Base-by-base conservation (phyloP, 2,888 invertebrate genomes). In the Digitonthophagus gazella region DNA sequence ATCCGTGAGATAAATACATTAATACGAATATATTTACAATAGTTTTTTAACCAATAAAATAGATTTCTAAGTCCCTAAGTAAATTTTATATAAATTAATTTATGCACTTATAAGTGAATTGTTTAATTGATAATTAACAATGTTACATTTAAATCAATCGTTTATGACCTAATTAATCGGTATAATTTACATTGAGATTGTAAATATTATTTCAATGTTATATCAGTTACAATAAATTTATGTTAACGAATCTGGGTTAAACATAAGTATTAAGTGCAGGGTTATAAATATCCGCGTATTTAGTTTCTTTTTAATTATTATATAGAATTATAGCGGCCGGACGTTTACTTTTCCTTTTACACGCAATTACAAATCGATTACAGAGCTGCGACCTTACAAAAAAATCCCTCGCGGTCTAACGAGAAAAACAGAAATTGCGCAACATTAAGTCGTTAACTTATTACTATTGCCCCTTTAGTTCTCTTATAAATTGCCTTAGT, bases 391-490 rank as follows among this genome's bases (percentile, higher is more conserved):
- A 44, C 28, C 2, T 44, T 44, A 44, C 11, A 44, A 44, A 44
- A 44, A 44, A 44, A 44, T 11, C 28, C 6, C 28, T 44, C 28
- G 1, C 28, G 28, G 28, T 44, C 11, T 1, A 44, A 44, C 28
- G 1, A 44, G 28, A 44, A 44, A 44, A 5, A 44, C 6, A 44
- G n/a, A 61, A 61, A 61, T 61, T 61, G 20, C 20, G 61, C 8
- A 61, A 61, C 18, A 61, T 61, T n/a, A 61, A 61, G 61, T 61
- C 61, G 61, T 61, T 61, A 61, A 61, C 61, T 61, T 61, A 61
- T 61, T 61, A 61, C 20, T 61, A 61, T 61, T 61, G 61, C 1
- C 20, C 61, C 18, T 18, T 20, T 61, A 18, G n/a, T 61, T 18
- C 20, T 18, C 61, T 18, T 61, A 61, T 61, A 61, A 61, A 61